Conservation (phyloP, 2,888 invertebrate species). For the Drosophila sordidula region DNA sequence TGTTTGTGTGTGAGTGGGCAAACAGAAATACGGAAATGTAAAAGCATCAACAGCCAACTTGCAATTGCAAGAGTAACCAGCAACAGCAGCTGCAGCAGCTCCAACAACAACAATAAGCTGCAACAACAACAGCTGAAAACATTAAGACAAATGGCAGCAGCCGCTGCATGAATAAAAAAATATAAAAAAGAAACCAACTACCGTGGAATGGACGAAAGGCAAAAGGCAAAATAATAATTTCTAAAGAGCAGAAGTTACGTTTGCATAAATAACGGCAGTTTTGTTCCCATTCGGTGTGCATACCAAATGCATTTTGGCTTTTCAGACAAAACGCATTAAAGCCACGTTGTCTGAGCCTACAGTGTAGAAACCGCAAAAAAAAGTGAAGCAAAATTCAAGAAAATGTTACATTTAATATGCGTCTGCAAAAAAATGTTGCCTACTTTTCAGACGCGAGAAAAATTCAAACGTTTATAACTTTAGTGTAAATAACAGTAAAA, state of each 20-base stretch:
- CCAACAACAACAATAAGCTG: constrained; percentile 11
- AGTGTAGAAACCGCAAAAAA: constrained; percentile 13
- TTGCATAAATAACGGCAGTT: constrained; percentile 77
- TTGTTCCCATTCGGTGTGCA: constrained; percentile 69
- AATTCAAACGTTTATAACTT: too few relatives aligned
- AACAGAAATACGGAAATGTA: constrained; percentile 75
- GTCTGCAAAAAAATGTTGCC: constrained; percentile 30
- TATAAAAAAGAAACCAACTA: constrained; percentile 7
- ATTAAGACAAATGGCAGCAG: constrained; percentile 51
- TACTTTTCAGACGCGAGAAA: constrained; percentile 10
- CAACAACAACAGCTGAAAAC: constrained; percentile 26
- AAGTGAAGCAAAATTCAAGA: constrained; percentile 1
- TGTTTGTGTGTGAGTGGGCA: constrained; percentile 39
- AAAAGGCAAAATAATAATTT: constrained; percentile 70
- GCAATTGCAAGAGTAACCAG: constrained; percentile 53
- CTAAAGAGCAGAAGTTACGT: constrained; percentile 76
- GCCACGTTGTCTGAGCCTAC: constrained; percentile 13
- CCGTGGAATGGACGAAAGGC: constrained; percentile 44
- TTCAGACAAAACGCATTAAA: constrained; percentile 50
- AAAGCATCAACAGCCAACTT: constrained; percentile 58
- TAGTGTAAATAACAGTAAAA: too few relatives aligned
- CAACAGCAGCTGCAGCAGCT: constrained; percentile 3
- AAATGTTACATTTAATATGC: constrained; percentile 8
- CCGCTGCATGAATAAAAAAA: constrained; percentile 24
- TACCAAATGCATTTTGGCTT: constrained; percentile 63